Conservation (phyloP, 2,888 invertebrate genomes). For the Leucophenga maculata region DNA sequence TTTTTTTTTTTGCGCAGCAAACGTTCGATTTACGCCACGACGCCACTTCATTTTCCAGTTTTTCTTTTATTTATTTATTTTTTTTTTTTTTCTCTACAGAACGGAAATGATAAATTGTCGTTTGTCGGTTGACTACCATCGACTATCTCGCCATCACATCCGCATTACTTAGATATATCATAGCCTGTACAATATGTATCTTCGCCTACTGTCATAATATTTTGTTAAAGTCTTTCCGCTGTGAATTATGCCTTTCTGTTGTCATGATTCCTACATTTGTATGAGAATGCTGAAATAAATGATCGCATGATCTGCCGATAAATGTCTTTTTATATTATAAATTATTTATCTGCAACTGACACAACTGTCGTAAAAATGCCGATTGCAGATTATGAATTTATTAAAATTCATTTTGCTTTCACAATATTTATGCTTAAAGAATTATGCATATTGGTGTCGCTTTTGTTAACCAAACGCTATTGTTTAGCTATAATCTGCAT, state of each 20-base stretch:
- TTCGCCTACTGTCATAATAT: conserved; percentile 7
- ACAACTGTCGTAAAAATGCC: conserved; percentile 14
- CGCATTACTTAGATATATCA: too few species aligned
- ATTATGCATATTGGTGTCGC: too few species aligned
- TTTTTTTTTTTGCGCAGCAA: too few species aligned
- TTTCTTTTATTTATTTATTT: conserved; percentile 11
- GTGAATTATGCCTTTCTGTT: not conserved
- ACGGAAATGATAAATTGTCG: conserved; percentile 64
- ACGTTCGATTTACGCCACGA: not conserved
- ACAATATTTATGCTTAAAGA: not conserved
- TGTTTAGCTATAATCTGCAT: too few species aligned
- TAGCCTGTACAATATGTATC: not conserved
- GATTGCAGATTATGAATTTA: conserved; percentile 17
- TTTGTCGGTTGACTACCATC: conserved; percentile 35
- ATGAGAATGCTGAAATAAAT: not conserved
- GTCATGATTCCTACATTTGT: not conserved
- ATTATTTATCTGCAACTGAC: conserved; percentile 14
- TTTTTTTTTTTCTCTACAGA: conserved; percentile 23
- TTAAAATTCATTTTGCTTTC: not conserved
- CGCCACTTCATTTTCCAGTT: conserved; percentile 47
- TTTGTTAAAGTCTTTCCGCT: not conserved
- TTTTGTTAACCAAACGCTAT: too few species aligned
- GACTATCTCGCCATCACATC: too few species aligned
- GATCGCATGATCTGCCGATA: not conserved
- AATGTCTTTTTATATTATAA: not conserved